These are phyloP conservation scores for Agriopis aurantiaria DNA, from an alignment of 2,888 invertebrate species.

Conservation along the genomic window DNA sequence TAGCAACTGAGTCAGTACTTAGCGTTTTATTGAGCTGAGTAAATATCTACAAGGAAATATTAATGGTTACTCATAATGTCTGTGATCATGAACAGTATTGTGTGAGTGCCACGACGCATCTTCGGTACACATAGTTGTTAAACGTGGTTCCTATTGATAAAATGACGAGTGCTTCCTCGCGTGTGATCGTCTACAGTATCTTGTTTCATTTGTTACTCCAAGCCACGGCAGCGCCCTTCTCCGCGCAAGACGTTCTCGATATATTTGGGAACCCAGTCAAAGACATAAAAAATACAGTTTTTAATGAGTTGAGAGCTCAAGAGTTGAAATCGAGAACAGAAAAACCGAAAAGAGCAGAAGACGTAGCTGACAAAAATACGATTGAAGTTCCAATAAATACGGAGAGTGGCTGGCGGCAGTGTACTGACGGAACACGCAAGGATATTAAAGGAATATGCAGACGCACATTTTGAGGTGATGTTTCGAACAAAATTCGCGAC, in stretches of 20 bases:
- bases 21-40: constrained; percentile 10
- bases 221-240: constrained; percentile 57
- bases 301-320: constrained; percentile 28
- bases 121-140: constrained; percentile 60
- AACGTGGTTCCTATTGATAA: constrained; percentile 65
- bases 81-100: constrained; percentile 49
- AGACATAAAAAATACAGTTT: constrained; percentile 59
- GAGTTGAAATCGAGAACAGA: constrained; percentile 16
- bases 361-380: constrained; percentile 54
- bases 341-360: constrained; percentile 31
- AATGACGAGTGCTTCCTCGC: constrained; percentile 73
- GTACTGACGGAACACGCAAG: constrained; percentile 56
- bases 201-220: constrained; percentile 63
- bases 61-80: constrained; percentile 29
- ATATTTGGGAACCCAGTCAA: constrained; percentile 74
- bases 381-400: constrained; percentile 72
- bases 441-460: constrained; percentile 73
- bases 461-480: constrained; percentile 65
- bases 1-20: constrained; percentile 18
- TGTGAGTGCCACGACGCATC: constrained; percentile 46
- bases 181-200: constrained; percentile 67
- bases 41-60: constrained; percentile 12
- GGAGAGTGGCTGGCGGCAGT: constrained; percentile 43
- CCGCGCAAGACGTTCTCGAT: constrained; percentile 61
- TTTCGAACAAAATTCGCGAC: constrained; percentile 33